Evolutionary conservation across 1,140 invertebrate species (phyloP).

Genomic region (Rhynchophorus ferrugineus): DNA sequence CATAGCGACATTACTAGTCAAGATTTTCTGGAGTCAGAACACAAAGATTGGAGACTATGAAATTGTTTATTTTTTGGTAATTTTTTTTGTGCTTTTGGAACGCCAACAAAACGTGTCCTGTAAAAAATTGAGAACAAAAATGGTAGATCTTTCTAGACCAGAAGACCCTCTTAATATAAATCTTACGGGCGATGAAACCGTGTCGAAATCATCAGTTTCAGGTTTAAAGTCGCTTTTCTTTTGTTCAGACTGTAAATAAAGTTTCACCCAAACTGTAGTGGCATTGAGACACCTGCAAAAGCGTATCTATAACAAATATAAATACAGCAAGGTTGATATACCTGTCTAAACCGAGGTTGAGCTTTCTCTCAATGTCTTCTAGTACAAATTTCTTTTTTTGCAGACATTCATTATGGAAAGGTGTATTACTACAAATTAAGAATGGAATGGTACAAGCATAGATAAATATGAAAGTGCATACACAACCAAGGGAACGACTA

Average conservation of each 20-base stretch:
- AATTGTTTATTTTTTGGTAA: too few relatives aligned
- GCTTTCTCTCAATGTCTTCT: constrained; percentile 84
- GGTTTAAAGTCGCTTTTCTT: constrained; percentile 95
- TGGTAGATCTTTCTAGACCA: too few relatives aligned
- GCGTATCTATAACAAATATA: constrained; percentile 6
- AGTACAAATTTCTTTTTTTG: constrained; percentile 79
- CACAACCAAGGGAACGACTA: constrained; percentile 81
- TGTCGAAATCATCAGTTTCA: constrained; percentile 72
- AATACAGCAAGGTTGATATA: constrained; percentile 24
- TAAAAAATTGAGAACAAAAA: too few relatives aligned
- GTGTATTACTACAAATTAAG: constrained; percentile 61
- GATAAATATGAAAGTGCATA: constrained; percentile 41
- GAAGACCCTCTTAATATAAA: too few relatives aligned
- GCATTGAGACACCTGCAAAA: constrained; percentile 67
- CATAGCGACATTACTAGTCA: too few relatives aligned
- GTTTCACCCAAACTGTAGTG: constrained; percentile 84
- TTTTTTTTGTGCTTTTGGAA: too few relatives aligned
- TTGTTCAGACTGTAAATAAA: constrained; percentile 87
- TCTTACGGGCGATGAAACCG: constrained; percentile 60
- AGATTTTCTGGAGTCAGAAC: too few relatives aligned
- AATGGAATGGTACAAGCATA: constrained; percentile 7
- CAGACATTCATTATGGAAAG: constrained; percentile 80
- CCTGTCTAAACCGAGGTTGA: constrained; percentile 83
- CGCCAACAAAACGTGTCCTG: not conserved
- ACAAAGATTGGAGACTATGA: too few relatives aligned